A percentile compares a stretch with the other conserved stretches of the same genome.
Conservation (phyloP, 2,888 invertebrate genomes). For the Cataglyphis livida region DNA sequence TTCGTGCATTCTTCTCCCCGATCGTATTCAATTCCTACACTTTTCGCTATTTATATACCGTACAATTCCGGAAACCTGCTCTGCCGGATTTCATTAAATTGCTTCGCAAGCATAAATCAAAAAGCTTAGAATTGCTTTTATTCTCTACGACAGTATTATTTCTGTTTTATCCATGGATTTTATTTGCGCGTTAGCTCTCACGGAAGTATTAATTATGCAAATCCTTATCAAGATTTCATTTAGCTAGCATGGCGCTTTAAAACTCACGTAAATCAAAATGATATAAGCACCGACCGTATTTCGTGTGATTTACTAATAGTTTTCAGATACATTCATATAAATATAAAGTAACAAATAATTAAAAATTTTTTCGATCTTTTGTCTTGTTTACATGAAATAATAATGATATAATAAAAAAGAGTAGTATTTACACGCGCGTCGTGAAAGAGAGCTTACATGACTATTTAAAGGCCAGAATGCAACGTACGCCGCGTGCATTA, state of each 20-base stretch:
- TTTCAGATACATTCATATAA: background rate
- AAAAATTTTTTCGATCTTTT: background rate
- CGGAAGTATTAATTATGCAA: slow-evolving; percentile 34
- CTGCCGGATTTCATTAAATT: background rate
- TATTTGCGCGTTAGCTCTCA: slow-evolving; percentile 10
- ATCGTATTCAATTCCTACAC: background rate
- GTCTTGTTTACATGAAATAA: background rate
- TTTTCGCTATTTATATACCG: slow-evolving; percentile 8
- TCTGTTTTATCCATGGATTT: slow-evolving; percentile 4
- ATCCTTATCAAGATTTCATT: slow-evolving; percentile 28
- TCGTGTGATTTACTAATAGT: background rate
- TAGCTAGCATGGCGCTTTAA: background rate
- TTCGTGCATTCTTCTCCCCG: background rate
- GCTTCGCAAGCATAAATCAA: slow-evolving; percentile 8
- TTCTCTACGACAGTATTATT: background rate
- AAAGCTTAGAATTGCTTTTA: background rate
- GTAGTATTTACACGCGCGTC: background rate
- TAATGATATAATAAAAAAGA: background rate
- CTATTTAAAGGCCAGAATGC: background rate
- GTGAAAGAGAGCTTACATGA: background rate
- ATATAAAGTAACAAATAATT: slow-evolving; percentile 2
- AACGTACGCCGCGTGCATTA: background rate
- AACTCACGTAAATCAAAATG: slow-evolving; percentile 15
- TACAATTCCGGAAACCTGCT: slow-evolving; percentile 31
- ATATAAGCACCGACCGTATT: background rate